phyloP scores from a whole-genome alignment of 2,888 invertebrate genomes.

The Pecten maximus region DNA sequence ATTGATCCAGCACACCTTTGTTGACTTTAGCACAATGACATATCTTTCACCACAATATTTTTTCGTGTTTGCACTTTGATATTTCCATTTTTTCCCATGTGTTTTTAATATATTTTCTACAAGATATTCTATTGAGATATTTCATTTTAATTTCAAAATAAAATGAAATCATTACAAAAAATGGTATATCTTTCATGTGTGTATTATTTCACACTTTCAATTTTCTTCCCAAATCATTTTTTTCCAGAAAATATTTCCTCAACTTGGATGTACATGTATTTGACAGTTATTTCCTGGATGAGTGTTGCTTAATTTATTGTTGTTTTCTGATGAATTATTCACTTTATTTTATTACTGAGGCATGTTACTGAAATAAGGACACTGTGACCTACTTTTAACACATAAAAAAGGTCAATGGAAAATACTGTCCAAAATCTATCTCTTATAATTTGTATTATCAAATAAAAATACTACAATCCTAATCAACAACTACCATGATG shows the following conservation, averaged over 20 bases:
- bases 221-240: neutral
- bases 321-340: neutral
- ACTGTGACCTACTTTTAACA: neutral
- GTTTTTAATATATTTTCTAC: neutral
- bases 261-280: neutral
- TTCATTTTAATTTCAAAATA: neutral
- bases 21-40: neutral
- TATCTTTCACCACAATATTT: neutral
- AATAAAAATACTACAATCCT: too few species aligned
- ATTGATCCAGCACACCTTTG: neutral
- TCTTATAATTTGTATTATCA: too few species aligned
- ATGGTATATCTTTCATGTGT: neutral
- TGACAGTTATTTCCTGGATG: neutral
- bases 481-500: too few species aligned
- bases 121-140: neutral
- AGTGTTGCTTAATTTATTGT: neutral
- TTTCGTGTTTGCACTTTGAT: neutral
- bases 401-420: too few species aligned
- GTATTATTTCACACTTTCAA: neutral
- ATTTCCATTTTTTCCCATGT: neutral
- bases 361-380: neutral
- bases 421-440: too few species aligned
- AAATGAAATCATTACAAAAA: neutral
- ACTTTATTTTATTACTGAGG: neutral
- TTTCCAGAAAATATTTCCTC: slow-evolving; percentile 1